Base-by-base conservation (phyloP, 1,140 invertebrate species). In the Proales similis region DNA sequence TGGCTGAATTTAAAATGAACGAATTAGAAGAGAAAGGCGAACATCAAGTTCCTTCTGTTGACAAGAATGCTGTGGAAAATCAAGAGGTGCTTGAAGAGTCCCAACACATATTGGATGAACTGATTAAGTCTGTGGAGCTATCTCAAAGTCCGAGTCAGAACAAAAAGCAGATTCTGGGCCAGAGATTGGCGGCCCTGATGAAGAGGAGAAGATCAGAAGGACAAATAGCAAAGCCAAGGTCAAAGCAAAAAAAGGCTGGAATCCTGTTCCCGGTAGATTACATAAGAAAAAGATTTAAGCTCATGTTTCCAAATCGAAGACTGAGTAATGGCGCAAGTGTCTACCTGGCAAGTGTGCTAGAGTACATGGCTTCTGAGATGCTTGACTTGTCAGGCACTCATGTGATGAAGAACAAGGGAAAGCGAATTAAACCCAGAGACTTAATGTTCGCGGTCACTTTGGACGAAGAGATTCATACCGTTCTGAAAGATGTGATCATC, bases 401-500 rank as follows among this genome's bases (percentile, higher is more conserved):
- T 3, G 51, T 42, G 0, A 22, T 20, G 12, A 7, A 57, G 12
- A 7, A 29, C 17, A 57, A 57, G 45, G 45, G 45, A 26, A 57
- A 57, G n/a, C 51, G 51, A 22, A 57, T 57, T 17, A 57, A 19
- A 22, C 51, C 51, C 9, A 22, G 30, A 29, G 39, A 42, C 32
- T 30, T 57, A 30, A 26, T 30, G n/a, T 17, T 57, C 6, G 36
- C 51, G 3, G 45, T 57, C 17, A 42, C 27, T 57, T 24, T 14
- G 6, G 51, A 57, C 14, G 36, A 39, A 26, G 51, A 57, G 32
- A 20, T 57, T 7, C 17, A 57, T 9, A 39, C 39, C 27, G 27
- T 57, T 26, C 32, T 57, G 30, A 39, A 57, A n/a, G 26, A 57
- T 57, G 38, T 39, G 20, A 57, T 42, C 27, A 57, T 57, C 27